A percentile compares a stretch with the other conserved stretches of the same genome.
Evolutionary conservation across 2,797 vertebrate genomes (phyloP).

Genomic region (Cirrhinus molitorella): DNA sequence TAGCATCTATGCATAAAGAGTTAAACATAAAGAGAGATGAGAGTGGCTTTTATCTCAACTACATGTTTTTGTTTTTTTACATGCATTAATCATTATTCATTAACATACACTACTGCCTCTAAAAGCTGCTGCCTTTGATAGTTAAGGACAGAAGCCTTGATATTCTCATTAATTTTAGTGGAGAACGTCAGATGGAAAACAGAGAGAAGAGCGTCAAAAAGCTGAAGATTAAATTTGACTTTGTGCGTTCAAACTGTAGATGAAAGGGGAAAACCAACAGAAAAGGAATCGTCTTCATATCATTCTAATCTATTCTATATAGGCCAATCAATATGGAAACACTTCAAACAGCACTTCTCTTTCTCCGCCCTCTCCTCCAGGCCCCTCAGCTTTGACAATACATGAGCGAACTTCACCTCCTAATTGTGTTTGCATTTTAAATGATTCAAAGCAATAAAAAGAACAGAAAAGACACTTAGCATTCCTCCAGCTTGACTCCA

Average conservation of each 20-base stretch:
- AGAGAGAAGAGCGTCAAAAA: constrained; percentile 46
- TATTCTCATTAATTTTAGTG: neutral
- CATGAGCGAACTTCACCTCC: constrained; percentile 17
- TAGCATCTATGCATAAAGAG: neutral
- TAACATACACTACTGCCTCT: constrained; percentile 20
- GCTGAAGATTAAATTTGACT: constrained; percentile 61
- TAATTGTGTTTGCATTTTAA: constrained; percentile 55
- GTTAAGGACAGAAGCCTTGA: constrained; percentile 5
- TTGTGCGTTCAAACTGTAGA: constrained; percentile 47
- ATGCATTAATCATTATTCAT: constrained; percentile 22
- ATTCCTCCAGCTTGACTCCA: constrained; percentile 1
- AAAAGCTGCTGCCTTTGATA: constrained; percentile 28
- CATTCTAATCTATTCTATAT: constrained; percentile 68
- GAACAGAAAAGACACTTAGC: constrained; percentile 17
- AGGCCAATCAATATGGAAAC: constrained; percentile 71
- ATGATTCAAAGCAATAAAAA: constrained; percentile 40
- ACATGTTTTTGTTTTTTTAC: neutral
- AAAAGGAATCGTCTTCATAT: constrained; percentile 33
- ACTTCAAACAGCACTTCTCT: constrained; percentile 64
- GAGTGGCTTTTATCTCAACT: constrained; percentile 29
- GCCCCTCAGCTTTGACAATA: constrained; percentile 4
- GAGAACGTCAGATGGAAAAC: constrained; percentile 51
- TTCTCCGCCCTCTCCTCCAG: neutral
- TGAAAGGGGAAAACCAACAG: constrained; percentile 31
- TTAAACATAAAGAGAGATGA: constrained; percentile 11